Percentiles rank a stretch among this genome's conserved stretches.
These are phyloP conservation scores for Axea sp. DNA, from an alignment of 2,888 invertebrate species.

Conservation along the genomic window DNA sequence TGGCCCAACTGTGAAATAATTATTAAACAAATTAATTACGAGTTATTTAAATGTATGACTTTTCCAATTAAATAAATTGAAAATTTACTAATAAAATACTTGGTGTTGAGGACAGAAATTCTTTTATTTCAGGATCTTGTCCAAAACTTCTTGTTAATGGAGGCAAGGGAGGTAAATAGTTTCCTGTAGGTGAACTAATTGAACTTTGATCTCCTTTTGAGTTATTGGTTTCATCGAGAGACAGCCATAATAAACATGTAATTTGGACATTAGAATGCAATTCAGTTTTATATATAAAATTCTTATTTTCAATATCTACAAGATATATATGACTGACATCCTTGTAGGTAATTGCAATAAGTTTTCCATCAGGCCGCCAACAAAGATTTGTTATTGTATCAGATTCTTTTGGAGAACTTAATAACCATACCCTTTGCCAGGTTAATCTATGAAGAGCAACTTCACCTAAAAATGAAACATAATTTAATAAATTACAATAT, in stretches of 20 bases:
- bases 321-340: slow-evolving; percentile 78
- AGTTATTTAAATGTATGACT: too few relatives aligned
- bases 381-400: slow-evolving; percentile 88
- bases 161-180: slow-evolving; percentile 80
- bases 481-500: too few relatives aligned
- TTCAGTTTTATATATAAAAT: slow-evolving; percentile 84
- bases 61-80: too few relatives aligned
- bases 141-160: slow-evolving; percentile 79
- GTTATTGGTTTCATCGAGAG: slow-evolving; percentile 62
- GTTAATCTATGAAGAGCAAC: slow-evolving; percentile 92
- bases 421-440: slow-evolving; percentile 95
- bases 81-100: slow-evolving; percentile 79
- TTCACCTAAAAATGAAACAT: slow-evolving; percentile 85
- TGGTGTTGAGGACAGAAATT: slow-evolving; percentile 79
- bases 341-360: slow-evolving; percentile 81
- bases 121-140: slow-evolving; percentile 75
- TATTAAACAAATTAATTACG: too few relatives aligned
- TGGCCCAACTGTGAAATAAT: slow-evolving; percentile 84
- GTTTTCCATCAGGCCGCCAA: slow-evolving; percentile 97
- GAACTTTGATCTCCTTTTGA: slow-evolving; percentile 53
- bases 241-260: slow-evolving; percentile 87
- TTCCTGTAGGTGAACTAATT: slow-evolving; percentile 70
- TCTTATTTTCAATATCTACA: slow-evolving; percentile 92
- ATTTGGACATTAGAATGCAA: slow-evolving; percentile 80
- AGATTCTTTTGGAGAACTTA: slow-evolving; percentile 87